Evolutionary conservation across 2,113 vertebrate species (phyloP), one percentile per base, ranked within the genome.

Genomic region (Nibea coibor): DNA sequence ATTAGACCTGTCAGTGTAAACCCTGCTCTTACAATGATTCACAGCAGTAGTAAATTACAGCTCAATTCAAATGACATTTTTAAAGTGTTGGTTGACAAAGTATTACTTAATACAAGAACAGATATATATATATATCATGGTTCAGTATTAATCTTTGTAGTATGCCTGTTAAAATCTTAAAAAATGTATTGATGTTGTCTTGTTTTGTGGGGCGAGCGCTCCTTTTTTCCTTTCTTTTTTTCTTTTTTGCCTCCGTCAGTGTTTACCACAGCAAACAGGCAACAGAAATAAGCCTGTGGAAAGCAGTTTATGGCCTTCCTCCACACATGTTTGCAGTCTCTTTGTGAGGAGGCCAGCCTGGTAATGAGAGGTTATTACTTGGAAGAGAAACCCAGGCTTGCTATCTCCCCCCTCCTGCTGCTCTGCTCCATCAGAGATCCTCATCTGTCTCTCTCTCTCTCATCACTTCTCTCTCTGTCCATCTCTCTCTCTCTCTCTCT

Each of bases 311-410:
- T 85, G 73, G 85, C 72, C 75, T 61, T 75, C 68, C 68, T 89
- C 87, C 71, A 83, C 90, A 93, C 71, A 89, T 93, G 91, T 92
- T 91, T 90, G 75, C 58, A 81, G 80, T 89, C 63, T 84, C 82
- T 91, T 87, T 92, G 89, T 84, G 56, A 80, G 62, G 65, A 88
- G 26, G 81, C 93, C 91, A 88, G 72, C 66, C 56, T 75, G 74
- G 65, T 94, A 92, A 94, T 92, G 84, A 94, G 73, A 86, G 88
- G 86, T 91, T 91, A 74, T 82, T 83, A 89, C 76, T 63, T 35
- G 42, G 78, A 82, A 78, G 80, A 88, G 72, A 84, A 83, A 88
- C 35, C 47, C 73, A 75, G 83, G 57, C 66, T 70, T 59, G 83
- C 69, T 82, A 39, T 86, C 79, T 51, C 71, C 28, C 64, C 68